Conservation (phyloP, 2,113 vertebrate genomes). For the Sardina pilchardus region DNA sequence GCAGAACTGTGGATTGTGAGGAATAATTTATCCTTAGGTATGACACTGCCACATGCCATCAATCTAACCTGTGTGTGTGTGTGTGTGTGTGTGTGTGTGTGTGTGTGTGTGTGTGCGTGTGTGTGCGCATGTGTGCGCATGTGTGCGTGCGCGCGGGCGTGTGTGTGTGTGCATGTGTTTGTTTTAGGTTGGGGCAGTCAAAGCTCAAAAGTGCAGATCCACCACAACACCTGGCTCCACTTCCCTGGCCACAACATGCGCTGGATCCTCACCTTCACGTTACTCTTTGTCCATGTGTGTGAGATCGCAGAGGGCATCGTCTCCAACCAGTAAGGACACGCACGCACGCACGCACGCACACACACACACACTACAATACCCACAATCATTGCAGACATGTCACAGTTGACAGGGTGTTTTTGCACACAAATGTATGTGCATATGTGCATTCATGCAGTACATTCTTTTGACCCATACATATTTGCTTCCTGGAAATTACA, state of each 20-base stretch:
- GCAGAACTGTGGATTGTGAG: no score
- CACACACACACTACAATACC: background rate
- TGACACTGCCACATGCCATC: background rate
- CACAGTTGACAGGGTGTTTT: no score
- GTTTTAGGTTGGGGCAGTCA: slow-evolving; percentile 93
- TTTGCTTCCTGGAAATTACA: no score
- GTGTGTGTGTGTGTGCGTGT: slow-evolving; percentile 19
- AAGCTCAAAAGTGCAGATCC: slow-evolving; percentile 97
- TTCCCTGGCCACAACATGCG: slow-evolving; percentile 96
- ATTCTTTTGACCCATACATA: no score
- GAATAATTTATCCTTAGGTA: no score
- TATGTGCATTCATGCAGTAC: no score
- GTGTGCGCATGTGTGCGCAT: slow-evolving; percentile 14
- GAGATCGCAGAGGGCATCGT: slow-evolving; percentile 96
- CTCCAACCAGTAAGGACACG: slow-evolving; percentile 81
- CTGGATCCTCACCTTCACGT: slow-evolving; percentile 94
- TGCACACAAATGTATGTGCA: no score
- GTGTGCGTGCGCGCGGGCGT: slow-evolving; percentile 15
- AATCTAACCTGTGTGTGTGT: background rate
- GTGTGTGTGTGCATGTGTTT: background rate
- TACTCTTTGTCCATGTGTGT: slow-evolving; percentile 94
- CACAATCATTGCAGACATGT: no score
- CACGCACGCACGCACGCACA: background rate
- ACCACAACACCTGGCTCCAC: slow-evolving; percentile 98
- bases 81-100: slow-evolving; percentile 18